Evolutionary conservation across 1,140 invertebrate genomes (phyloP), one percentile per base, ranked within the genome.

Genomic region (Drosophila kurseongensis): DNA sequence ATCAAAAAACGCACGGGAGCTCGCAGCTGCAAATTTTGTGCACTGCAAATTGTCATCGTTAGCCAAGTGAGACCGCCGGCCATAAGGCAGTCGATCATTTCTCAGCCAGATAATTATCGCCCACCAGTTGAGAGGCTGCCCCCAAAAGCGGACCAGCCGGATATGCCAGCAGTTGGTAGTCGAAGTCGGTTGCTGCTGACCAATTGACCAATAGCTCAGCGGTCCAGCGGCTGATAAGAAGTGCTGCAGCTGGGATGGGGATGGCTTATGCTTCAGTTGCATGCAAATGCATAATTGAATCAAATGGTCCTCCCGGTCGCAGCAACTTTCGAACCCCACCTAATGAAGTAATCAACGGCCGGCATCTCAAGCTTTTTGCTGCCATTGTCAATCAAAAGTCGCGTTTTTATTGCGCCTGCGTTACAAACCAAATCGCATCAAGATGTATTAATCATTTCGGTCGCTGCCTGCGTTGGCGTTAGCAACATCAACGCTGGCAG

Each of bases 391-490:
- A 86, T 86, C 83, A 86, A 83, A 88, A 76, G 71, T 54, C 76
- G 86, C 79, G 84, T 86, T 86, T 86, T 86, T 86, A 86, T 86
- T 88, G 83, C 74, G 71, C 52, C 75, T 72, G 84, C 57, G 75
- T 83, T 88, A 84, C 84, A 84, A 89, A 88, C 76, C 72, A 89
- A 89, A 89, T 89, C 74, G 80, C 84, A 89, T 89, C 84, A 89
- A 89, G 84, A 89, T 89, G 80, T 89, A 89, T 89, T 89, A 89
- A 89, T 89, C 84, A 89, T 89, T 89, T 84, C 48, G 77, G 66
- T 60, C 76, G 79, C 77, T 66, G 77, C 56, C 52, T 67, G 78
- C 78, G 72, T 80, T 81, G 78, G 74, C 78, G 77, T 62, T 75
- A 60, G 41, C 59, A 38, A 40, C 38, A 44, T 13, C 66, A 14